Evolutionary conservation across 53 echinoderm and acorn worm species (phyloP).

Genomic region (Hippasteria phrygiana): DNA sequence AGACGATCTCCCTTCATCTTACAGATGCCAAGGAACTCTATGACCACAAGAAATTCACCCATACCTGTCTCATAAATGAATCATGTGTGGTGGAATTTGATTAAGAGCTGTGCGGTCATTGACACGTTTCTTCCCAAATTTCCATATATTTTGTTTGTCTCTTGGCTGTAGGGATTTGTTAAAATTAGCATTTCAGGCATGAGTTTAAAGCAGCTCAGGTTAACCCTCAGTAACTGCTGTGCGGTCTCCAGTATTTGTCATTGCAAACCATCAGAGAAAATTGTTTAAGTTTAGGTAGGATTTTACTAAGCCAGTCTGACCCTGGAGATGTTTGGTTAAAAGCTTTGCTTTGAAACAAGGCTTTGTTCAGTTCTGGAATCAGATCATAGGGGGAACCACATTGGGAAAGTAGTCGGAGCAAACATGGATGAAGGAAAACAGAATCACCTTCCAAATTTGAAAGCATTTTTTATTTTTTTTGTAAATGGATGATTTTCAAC

Average conservation of each 20-base stretch:
- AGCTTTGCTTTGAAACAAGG: conserved; percentile 15
- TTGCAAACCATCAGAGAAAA: not conserved
- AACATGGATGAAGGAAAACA: no score
- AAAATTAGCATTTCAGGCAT: no score
- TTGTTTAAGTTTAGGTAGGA: conserved; percentile 1
- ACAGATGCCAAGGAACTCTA: conserved; percentile 25
- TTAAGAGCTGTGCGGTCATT: conserved; percentile 11
- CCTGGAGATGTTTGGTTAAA: conserved; percentile 41
- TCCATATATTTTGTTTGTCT: not conserved
- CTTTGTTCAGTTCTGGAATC: not conserved
- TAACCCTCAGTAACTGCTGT: not conserved
- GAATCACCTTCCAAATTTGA: no score
- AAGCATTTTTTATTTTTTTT: no score
- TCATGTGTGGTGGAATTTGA: not conserved
- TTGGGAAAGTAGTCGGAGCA: no score
- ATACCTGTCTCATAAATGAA: not conserved
- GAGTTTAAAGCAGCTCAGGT: no score
- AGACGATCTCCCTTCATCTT: not conserved
- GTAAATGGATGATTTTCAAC: no score
- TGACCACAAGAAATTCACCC: not conserved
- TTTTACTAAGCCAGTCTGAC: not conserved
- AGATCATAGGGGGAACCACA: not conserved
- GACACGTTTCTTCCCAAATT: not conserved
- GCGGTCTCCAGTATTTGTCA: not conserved
- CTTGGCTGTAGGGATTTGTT: not conserved